Conservation (phyloP, 2,888 invertebrate species). For the Lottia scabra region DNA sequence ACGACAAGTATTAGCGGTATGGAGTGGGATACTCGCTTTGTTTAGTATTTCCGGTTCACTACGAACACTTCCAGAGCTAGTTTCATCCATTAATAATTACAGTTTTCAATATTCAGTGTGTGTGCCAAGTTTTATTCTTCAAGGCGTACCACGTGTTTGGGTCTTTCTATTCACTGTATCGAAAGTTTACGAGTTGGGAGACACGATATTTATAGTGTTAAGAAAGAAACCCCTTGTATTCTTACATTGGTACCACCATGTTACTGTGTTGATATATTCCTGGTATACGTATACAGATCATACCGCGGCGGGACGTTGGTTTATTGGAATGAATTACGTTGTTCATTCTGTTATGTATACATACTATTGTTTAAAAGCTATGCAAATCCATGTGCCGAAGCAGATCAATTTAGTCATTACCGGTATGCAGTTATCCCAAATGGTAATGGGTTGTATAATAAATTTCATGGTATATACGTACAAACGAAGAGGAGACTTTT, state of each 20-base stretch:
- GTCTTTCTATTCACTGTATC: slow-evolving; percentile 96
- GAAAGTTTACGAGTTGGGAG: slow-evolving; percentile 91
- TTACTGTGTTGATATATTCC: slow-evolving; percentile 71
- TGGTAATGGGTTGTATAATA: slow-evolving; percentile 93
- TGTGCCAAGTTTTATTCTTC: slow-evolving; percentile 71
- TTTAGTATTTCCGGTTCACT: slow-evolving; percentile 91
- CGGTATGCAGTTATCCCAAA: slow-evolving; percentile 88
- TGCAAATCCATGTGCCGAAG: slow-evolving; percentile 73
- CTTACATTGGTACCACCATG: slow-evolving; percentile 73
- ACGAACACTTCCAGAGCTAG: slow-evolving; percentile 92
- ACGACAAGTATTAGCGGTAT: slow-evolving; percentile 85
- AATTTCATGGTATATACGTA: slow-evolving; percentile 81
- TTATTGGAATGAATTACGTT: slow-evolving; percentile 71
- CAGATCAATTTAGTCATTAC: slow-evolving; percentile 90
- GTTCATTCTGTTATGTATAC: slow-evolving; percentile 73
- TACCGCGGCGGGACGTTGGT: slow-evolving; percentile 67
- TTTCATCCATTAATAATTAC: slow-evolving; percentile 87
- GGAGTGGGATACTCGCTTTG: slow-evolving; percentile 92
- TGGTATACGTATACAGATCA: slow-evolving; percentile 69
- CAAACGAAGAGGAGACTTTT: slow-evolving; percentile 60
- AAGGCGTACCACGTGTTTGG: slow-evolving; percentile 95
- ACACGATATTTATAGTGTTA: slow-evolving; percentile 70
- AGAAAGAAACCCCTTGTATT: slow-evolving; percentile 72
- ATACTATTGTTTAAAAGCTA: slow-evolving; percentile 71
- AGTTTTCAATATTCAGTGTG: slow-evolving; percentile 97